Conservation (phyloP, 2,797 vertebrate species). For the Sciurus vulgaris region DNA sequence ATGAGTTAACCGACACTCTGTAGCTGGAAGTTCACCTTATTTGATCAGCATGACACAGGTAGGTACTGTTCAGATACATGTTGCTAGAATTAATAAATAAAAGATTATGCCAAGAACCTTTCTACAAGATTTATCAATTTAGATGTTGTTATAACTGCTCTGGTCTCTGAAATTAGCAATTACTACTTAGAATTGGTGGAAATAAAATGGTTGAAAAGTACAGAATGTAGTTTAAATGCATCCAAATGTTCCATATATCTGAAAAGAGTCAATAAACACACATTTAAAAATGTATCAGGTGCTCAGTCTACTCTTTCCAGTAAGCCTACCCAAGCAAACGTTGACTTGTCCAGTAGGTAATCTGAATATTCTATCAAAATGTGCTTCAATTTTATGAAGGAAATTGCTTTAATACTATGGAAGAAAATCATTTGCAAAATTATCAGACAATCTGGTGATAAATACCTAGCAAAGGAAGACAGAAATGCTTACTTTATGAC, state of each 20-base stretch:
- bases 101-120: not conserved
- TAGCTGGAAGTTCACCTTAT: not conserved
- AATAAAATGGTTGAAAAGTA: not conserved
- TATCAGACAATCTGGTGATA: not conserved
- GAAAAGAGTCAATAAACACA: no score
- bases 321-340: constrained; percentile 7
- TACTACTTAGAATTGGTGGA: not conserved
- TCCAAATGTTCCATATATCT: no score
- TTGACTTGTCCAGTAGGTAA: not conserved
- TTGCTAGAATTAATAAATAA: not conserved
- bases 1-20: not conserved
- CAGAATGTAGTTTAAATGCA: no score
- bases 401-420: constrained; percentile 4
- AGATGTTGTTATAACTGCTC: not conserved
- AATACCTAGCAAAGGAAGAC: not conserved
- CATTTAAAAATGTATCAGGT: no score
- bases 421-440: constrained; percentile 35
- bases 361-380: constrained; percentile 6
- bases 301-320: constrained; percentile 40
- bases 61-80: not conserved
- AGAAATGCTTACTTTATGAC: constrained; percentile 15
- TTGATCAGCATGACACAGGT: not conserved
- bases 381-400: constrained; percentile 40
- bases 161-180: not conserved
- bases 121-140: not conserved